Evolutionary conservation across 2,888 invertebrate species (phyloP), one percentile per base, ranked within the genome.

Genomic region (Caradrina kadenii): DNA sequence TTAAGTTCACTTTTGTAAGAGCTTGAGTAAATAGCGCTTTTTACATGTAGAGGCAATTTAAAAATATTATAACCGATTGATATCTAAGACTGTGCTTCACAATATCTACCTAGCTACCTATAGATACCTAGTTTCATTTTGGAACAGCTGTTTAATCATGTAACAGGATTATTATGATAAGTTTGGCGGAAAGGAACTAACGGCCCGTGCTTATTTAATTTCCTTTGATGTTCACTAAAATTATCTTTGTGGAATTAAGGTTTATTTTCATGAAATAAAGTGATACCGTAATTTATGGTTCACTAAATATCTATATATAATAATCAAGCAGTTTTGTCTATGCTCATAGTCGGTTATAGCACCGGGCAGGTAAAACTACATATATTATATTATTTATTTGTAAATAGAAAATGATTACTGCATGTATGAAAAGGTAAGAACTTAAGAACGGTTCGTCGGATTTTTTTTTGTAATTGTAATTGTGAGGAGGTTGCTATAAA

Each of bases 181-280:
- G n/a, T 45, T 1, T 48, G 22, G n/a, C 15, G 8, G n/a, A 53
- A 67, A n/a, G 7, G n/a, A 21, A 48, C 11, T 15, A 66, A 26
- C 10, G 2, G 22, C 5, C 22, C 45, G 52, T n/a, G 0, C 3
- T 67, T 54, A 39, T 53, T 77, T 10, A 53, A 58, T 71, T 35
- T 49, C 22, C 22, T 78, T 63, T 55, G 52, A 62, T 42, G 48
- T 55, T 48, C 10, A 15, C 10, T 26, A n/a, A 19, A 65, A 45
- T 39, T 35, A 13, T 54, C n/a, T 75, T 39, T 54, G 11, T n/a
- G 21, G 22, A 39, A 21, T 26, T 55, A 6, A 19, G 0, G 19
- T 17, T 13, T 17, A 42, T 21, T 49, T 72, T 13, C 19, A 10
- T 35, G 1, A 49, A 52, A 52, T 39, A 5, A 1, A 6, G 5